phyloP scores from a whole-genome alignment of 2,888 invertebrate genomes.

The Cenopis cana region DNA sequence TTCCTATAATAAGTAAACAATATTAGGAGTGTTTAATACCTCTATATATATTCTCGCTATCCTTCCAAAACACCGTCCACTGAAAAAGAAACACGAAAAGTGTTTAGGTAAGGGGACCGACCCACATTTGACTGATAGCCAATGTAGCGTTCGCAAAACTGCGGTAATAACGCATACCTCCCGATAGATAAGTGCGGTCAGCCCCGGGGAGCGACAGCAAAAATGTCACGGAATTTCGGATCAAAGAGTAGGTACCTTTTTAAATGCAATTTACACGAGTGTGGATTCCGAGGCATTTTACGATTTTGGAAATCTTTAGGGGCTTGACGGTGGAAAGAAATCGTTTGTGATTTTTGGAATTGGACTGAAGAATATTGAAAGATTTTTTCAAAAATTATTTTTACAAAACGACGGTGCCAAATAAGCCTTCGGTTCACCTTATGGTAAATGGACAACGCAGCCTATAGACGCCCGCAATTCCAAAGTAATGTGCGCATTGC shows the following conservation, averaged over 20 bases:
- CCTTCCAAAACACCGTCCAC: conserved; percentile 7
- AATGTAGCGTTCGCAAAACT: conserved; percentile 44
- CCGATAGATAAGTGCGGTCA: conserved; percentile 42
- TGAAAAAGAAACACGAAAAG: conserved; percentile 26
- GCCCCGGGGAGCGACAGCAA: conserved; percentile 23
- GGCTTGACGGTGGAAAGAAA: neutral
- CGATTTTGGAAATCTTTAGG: neutral
- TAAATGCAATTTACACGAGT: neutral
- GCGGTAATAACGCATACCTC: conserved; percentile 38
- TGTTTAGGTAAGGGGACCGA: conserved; percentile 44
- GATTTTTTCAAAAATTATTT: too few species aligned
- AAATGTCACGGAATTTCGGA: too few species aligned
- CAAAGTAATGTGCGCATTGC: too few species aligned
- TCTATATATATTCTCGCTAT: too few species aligned
- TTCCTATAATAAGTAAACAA: too few species aligned
- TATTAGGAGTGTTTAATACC: neutral
- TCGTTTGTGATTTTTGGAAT: neutral
- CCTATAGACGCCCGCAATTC: too few species aligned
- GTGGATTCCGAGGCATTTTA: neutral
- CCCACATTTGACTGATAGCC: conserved; percentile 49
- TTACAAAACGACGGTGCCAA: too few species aligned
- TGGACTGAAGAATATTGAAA: too few species aligned
- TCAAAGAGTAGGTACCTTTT: neutral
- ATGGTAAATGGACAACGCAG: too few species aligned
- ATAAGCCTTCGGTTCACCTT: too few species aligned